Evolutionary conservation across 2,888 invertebrate species (phyloP).

Genomic region (Aphrophora alni): DNA sequence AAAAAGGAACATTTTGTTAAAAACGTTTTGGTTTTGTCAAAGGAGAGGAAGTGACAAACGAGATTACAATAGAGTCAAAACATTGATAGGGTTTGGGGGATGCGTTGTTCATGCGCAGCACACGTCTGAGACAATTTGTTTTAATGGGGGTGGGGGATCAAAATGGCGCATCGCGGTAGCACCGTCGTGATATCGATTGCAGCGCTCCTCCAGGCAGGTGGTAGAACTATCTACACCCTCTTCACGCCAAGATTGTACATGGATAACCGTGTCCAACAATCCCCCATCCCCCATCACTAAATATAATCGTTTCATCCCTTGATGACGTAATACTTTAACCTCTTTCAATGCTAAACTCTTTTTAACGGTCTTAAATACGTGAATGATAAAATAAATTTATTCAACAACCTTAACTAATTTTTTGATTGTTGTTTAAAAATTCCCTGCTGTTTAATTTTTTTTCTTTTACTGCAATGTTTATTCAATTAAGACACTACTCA

Average conservation of each 20-base stretch:
- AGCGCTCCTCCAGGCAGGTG: conserved; percentile 20
- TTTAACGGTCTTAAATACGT: neutral
- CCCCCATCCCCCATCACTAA: neutral
- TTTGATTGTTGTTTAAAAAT: too few relatives aligned
- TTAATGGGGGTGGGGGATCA: conserved; percentile 20
- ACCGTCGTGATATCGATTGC: conserved; percentile 22
- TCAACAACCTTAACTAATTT: too few relatives aligned
- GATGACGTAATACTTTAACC: neutral
- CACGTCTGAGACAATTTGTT: conserved; percentile 23
- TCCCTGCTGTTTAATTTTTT: too few relatives aligned
- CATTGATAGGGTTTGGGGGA: conserved; percentile 16
- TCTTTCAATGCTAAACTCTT: neutral
- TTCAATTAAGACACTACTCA: too few relatives aligned
- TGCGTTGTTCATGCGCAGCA: conserved; percentile 7
- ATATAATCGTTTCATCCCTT: neutral
- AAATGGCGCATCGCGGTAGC: conserved; percentile 30
- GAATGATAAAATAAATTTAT: neutral
- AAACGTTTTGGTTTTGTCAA: conserved; percentile 30
- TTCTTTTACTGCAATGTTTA: too few relatives aligned
- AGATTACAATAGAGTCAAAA: conserved; percentile 2
- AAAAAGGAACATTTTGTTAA: conserved; percentile 38
- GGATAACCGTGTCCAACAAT: conserved; percentile 25
- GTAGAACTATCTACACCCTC: conserved; percentile 23
- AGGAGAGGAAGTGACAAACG: conserved; percentile 33
- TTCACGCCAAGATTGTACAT: conserved; percentile 27